Base-by-base conservation (phyloP, 2,797 vertebrate species). In the Vespertilio murinus region DNA sequence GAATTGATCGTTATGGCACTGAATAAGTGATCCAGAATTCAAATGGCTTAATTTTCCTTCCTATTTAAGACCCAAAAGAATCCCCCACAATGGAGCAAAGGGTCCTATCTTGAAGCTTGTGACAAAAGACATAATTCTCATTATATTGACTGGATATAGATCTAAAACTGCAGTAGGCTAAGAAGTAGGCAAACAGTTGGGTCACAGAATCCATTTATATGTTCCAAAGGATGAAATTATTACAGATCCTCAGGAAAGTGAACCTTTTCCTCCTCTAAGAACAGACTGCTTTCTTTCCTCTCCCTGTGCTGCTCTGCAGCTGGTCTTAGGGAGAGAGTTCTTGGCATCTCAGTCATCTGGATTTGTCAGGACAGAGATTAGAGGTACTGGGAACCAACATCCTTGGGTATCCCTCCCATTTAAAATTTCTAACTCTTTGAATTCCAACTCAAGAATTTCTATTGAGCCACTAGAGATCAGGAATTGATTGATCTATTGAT, bases 401-500 rank as follows among this genome's bases (percentile, higher is more conserved):
- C 14, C 22, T 3, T 2, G 33, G 7, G 3, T 5, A 8, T 25
- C 0, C 6, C 33, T 91, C 6, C 20, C 33, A 70, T 7, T 93
- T 65, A 74, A 75, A 73, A 78, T 79, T 20, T 80, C 47, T 33
- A 33, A 45, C 11, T 47, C 20, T 96, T 75, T 93, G 30, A 10
- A 69, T 73, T 93, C 35, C 22, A 96, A 86, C 18, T 25, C 12
- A 77, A 84, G 61, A 90, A 89, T 11, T 80, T 93, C 45, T 88
- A 28, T 42, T 71, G 40, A 80, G 28, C 65, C 18, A 52, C 45
- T 22, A 13, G 38, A 84, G 30, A 28, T 49, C 38, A 80, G 10
- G 11, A 8, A 71, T 33, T 64, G 70, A 78, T 64, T 73, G 0
- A 64, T n/a, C 47, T 18, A 54, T 4, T 93, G 77, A 40, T 71